Percentiles rank a stretch among this genome's conserved stretches.
These are phyloP conservation scores for Myotis findleyi DNA, from an alignment of 2,797 vertebrate species.

Conservation along the genomic window DNA sequence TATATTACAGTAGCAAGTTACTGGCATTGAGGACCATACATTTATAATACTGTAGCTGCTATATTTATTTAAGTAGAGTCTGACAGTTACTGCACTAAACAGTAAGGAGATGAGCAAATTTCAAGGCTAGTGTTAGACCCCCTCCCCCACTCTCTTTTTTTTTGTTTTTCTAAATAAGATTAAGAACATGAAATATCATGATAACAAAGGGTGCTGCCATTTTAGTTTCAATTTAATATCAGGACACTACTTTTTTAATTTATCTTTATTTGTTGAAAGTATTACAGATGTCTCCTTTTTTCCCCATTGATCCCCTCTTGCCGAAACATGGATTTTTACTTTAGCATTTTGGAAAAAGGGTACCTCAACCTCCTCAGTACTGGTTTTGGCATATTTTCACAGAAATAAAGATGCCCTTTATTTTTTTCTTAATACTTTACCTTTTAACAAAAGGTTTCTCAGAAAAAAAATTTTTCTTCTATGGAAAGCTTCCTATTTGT, in stretches of 20 bases:
- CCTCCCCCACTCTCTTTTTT: background rate
- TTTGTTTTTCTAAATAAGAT: constrained; percentile 70
- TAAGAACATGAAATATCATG: constrained; percentile 84
- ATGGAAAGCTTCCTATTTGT: constrained; percentile 73
- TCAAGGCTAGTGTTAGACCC: constrained; percentile 79
- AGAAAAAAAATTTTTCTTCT: constrained; percentile 78
- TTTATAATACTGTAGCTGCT: constrained; percentile 88
- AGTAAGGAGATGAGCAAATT: constrained; percentile 84
- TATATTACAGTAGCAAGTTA: constrained; percentile 82
- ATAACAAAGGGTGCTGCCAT: constrained; percentile 87
- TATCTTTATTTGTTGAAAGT: too few relatives aligned
- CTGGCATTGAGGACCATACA: constrained; percentile 86
- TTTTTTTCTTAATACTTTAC: constrained; percentile 87
- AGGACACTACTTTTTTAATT: constrained; percentile 80
- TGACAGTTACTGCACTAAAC: constrained; percentile 88
- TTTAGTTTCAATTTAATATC: constrained; percentile 86
- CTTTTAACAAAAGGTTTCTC: constrained; percentile 79
- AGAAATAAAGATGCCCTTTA: constrained; percentile 85
- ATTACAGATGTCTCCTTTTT: too few relatives aligned
- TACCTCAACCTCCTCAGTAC: constrained; percentile 84
- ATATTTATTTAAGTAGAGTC: constrained; percentile 89
- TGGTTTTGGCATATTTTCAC: constrained; percentile 86
- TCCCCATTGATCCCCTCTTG: too few relatives aligned
- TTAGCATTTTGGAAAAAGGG: constrained; percentile 82
- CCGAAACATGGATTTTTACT: constrained; percentile 84